Evolutionary conservation across 2,888 invertebrate species (phyloP).

Genomic region (Andrena dorsata): DNA sequence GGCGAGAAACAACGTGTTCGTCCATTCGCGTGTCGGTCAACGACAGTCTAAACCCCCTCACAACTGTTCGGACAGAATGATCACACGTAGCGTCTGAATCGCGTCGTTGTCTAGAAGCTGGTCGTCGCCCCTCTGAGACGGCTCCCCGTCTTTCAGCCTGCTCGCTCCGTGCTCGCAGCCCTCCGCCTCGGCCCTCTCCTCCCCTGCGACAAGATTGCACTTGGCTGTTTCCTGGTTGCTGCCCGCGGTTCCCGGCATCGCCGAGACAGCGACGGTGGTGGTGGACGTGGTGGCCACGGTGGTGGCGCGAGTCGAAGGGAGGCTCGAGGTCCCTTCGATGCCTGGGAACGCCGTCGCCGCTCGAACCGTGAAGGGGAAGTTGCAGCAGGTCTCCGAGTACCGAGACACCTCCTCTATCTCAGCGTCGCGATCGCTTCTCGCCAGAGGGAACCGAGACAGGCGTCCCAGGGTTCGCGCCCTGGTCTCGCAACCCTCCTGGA

Average conservation of each 20-base stretch:
- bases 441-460: constrained; percentile 20
- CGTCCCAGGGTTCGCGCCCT: constrained; percentile 31
- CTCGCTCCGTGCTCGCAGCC: constrained; percentile 79
- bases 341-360: background rate
- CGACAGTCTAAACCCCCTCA: constrained; percentile 67
- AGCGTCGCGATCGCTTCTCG: background rate
- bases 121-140: constrained; percentile 74
- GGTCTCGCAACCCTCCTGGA: constrained; percentile 28
- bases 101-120: constrained; percentile 80
- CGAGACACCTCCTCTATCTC: background rate
- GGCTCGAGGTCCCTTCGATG: constrained; percentile 16
- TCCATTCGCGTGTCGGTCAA: constrained; percentile 16
- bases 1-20: constrained; percentile 19
- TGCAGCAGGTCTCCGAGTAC: constrained; percentile 44
- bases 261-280: constrained; percentile 32
- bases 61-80: constrained; percentile 84
- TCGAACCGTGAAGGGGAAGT: constrained; percentile 35
- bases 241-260: constrained; percentile 9
- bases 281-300: constrained; percentile 41
- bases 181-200: constrained; percentile 82
- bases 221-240: background rate
- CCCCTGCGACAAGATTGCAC: constrained; percentile 71
- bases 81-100: constrained; percentile 82
- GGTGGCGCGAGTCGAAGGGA: constrained; percentile 17
- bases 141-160: constrained; percentile 32